phyloP scores from a whole-genome alignment of 2,113 vertebrate species.

The Austrofundulus limnaeus region DNA sequence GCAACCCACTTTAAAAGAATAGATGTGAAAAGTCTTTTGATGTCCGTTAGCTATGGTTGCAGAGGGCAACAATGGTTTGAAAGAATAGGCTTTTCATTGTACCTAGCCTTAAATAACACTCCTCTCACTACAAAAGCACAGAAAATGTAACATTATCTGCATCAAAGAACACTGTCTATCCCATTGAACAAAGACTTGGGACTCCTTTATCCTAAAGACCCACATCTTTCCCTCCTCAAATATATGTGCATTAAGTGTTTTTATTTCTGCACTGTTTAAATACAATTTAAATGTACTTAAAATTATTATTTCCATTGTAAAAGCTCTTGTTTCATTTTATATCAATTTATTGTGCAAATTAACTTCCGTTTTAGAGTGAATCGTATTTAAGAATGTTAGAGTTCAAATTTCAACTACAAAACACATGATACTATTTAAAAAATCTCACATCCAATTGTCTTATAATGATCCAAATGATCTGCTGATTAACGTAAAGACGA shows the following conservation, averaged over 20 bases:
- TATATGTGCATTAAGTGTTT: neutral
- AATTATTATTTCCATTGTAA: no score
- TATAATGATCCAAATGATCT: no score
- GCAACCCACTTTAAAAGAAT: slow-evolving; percentile 66
- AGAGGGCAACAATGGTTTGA: slow-evolving; percentile 79
- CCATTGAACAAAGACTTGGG: slow-evolving; percentile 57
- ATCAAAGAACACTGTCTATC: slow-evolving; percentile 74
- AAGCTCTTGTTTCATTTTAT: no score
- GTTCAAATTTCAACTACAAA: no score
- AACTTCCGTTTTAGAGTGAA: no score
- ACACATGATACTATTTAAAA: no score
- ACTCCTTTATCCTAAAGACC: slow-evolving; percentile 21
- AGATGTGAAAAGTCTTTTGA: slow-evolving; percentile 70
- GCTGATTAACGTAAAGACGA: no score
- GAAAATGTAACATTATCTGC: slow-evolving; percentile 78
- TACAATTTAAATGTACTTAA: no score
- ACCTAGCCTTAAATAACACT: slow-evolving; percentile 73
- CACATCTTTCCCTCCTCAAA: neutral
- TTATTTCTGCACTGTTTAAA: no score
- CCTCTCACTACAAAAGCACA: slow-evolving; percentile 78
- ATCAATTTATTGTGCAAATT: no score
- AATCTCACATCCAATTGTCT: no score
- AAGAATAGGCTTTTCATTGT: slow-evolving; percentile 76
- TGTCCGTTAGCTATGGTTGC: slow-evolving; percentile 72
- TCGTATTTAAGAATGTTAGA: no score